Percentiles rank a stretch among this genome's conserved stretches.
Conservation (phyloP, 2,797 vertebrate species). For the Tenualosa thibaudeaui region DNA sequence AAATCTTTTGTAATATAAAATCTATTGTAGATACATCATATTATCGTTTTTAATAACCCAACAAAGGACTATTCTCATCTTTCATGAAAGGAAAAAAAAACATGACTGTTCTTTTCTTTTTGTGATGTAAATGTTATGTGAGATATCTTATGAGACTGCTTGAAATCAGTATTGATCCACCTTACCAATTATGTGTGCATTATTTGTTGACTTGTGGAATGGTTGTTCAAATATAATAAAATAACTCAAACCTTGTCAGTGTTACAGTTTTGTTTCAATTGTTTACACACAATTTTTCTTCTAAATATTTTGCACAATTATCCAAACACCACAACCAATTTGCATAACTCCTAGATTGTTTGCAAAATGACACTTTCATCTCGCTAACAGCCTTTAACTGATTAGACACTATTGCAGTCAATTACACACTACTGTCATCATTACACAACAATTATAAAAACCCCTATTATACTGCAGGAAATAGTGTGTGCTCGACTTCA, state of each 20-base stretch:
- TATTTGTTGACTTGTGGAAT: constrained; percentile 61
- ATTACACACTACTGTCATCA: too few species aligned
- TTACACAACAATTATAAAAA: too few species aligned
- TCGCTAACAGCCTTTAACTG: too few species aligned
- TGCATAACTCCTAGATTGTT: too few species aligned
- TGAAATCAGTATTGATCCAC: constrained; percentile 33
- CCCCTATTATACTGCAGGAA: too few species aligned
- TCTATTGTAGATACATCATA: constrained; percentile 61
- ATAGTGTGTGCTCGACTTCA: too few species aligned
- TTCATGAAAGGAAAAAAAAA: not conserved
- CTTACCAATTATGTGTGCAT: constrained; percentile 35
- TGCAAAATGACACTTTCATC: too few species aligned
- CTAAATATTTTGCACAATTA: too few species aligned
- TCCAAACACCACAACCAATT: too few species aligned
- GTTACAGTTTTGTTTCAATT: not conserved
- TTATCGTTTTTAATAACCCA: constrained; percentile 6
- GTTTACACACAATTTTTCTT: too few species aligned
- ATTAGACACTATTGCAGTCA: too few species aligned
- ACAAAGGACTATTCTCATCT: constrained; percentile 47
- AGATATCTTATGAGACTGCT: constrained; percentile 12
- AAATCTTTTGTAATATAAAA: constrained; percentile 47
- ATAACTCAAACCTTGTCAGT: constrained; percentile 40
- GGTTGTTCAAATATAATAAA: constrained; percentile 69
- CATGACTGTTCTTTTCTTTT: not conserved
- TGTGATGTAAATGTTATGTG: constrained; percentile 19